Percentiles rank a stretch among this genome's conserved stretches.
Evolutionary conservation across 2,888 invertebrate species (phyloP).

Genomic region (Parnassius glacialis): DNA sequence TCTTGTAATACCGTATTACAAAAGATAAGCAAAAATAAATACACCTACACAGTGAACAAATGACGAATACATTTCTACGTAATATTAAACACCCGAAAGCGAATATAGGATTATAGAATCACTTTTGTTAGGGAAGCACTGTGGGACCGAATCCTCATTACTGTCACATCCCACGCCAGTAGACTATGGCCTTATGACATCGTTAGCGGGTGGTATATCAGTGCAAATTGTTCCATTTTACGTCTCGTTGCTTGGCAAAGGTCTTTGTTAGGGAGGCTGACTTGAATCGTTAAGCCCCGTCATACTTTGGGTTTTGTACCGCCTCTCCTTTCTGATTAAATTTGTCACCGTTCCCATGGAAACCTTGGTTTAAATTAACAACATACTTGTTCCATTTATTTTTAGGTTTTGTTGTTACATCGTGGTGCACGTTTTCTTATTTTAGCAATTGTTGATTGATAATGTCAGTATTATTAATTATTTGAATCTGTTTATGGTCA

Average conservation of each 20-base stretch:
- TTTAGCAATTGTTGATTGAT: too few relatives aligned
- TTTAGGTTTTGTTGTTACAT: too few relatives aligned
- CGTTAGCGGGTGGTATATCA: conserved; percentile 31
- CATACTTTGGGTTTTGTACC: conserved; percentile 18
- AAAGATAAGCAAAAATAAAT: neutral
- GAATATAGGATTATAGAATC: conserved; percentile 17
- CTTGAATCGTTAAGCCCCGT: conserved; percentile 24
- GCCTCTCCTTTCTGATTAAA: conserved; percentile 25
- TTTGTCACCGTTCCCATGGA: conserved; percentile 25
- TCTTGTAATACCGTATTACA: too few relatives aligned
- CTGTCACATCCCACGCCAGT: conserved; percentile 28
- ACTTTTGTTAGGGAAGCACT: conserved; percentile 4
- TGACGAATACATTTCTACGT: conserved; percentile 4
- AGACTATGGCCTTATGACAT: conserved; percentile 27
- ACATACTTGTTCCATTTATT: too few relatives aligned
- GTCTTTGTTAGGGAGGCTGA: conserved; percentile 22
- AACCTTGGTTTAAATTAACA: conserved; percentile 20
- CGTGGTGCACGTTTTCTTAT: too few relatives aligned
- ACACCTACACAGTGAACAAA: neutral
- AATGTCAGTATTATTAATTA: too few relatives aligned
- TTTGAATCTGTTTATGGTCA: too few relatives aligned
- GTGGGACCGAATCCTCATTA: conserved; percentile 27
- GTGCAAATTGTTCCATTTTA: conserved; percentile 34
- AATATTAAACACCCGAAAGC: conserved; percentile 11
- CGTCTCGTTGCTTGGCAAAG: conserved; percentile 28